Evolutionary conservation across 1,140 invertebrate species (phyloP), one percentile per base, ranked within the genome.

Genomic region (Drosophila jambulina): DNA sequence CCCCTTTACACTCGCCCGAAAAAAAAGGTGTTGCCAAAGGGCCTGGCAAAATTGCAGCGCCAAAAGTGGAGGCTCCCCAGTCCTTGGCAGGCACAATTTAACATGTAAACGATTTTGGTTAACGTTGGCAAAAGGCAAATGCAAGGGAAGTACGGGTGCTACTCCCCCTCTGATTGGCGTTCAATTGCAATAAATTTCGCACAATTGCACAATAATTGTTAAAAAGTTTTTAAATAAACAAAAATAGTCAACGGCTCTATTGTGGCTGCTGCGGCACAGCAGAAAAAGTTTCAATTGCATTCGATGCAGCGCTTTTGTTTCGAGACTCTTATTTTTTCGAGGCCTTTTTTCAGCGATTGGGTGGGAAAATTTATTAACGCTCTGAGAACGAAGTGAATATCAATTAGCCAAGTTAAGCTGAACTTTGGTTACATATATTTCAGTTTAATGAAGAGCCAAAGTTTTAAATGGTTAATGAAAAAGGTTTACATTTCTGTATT

Each of bases 171-270:
- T 90, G 85, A 91, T 91, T 91, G 83, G 83, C 65, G 88, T 84
- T 91, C 87, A 88, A 91, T 91, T 78, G 87, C 88, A 91, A 91
- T 91, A 91, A 91, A 91, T 91, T 91, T 91, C 83, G 81, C 81
- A 78, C 87, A 91, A 87, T 91, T 91, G 88, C 87, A 91, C 87
- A 91, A 91, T 91, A 91, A 91, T 91, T 91, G 87, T 91, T 91
- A 91, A 91, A 90, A 90, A 71, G 53, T 56, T 90, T 90, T 80
- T 82, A 85, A 90, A 85, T 84, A 85, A 90, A 80, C 75, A 86
- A 87, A 83, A 90, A 80, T 74, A 80, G 76, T 60, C 61, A 78
- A 78, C 42, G 19, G 38, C 74, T 61, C 75, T 77, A 78, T 78
- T 78, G 75, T 75, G 70, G 71, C 43, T 27, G 49, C 54, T 15